Percentiles rank a stretch among this genome's conserved stretches.
phyloP scores from a whole-genome alignment of 2,888 invertebrate species.

The Erebia palarica region DNA sequence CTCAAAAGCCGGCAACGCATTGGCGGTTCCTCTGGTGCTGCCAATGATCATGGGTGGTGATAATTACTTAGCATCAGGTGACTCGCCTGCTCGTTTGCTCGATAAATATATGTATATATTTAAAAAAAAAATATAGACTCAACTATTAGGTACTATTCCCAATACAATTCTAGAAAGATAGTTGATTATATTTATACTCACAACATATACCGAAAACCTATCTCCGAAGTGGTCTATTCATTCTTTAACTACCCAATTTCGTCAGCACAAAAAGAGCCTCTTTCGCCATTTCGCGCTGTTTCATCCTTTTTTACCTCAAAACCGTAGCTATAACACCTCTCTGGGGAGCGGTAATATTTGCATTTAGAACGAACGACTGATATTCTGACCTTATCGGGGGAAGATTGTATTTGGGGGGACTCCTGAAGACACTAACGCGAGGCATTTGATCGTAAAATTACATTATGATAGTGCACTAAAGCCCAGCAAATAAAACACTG shows the following conservation, averaged over 20 bases:
- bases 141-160: neutral
- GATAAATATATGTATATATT: too few species aligned
- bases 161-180: conserved; percentile 1
- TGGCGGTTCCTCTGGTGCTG: too few species aligned
- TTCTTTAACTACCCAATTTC: conserved; percentile 74
- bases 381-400: conserved; percentile 78
- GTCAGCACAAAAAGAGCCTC: conserved; percentile 75
- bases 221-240: conserved; percentile 65
- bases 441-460: conserved; percentile 27
- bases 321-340: conserved; percentile 77
- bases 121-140: neutral
- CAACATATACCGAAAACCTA: conserved; percentile 42
- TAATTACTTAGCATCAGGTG: too few species aligned
- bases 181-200: conserved; percentile 6
- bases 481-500: too few species aligned
- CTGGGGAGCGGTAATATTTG: conserved; percentile 78
- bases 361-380: conserved; percentile 81
- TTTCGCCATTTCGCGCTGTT: conserved; percentile 75
- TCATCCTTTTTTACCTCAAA: conserved; percentile 77
- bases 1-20: too few species aligned
- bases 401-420: conserved; percentile 75
- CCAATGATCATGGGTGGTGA: too few species aligned
- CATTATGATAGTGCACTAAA: conserved; percentile 10
- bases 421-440: conserved; percentile 61
- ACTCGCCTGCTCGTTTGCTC: too few species aligned